These are phyloP conservation scores for Cyprinodon diabolis DNA, from an alignment of 2,797 vertebrate genomes.

Conservation along the genomic window DNA sequence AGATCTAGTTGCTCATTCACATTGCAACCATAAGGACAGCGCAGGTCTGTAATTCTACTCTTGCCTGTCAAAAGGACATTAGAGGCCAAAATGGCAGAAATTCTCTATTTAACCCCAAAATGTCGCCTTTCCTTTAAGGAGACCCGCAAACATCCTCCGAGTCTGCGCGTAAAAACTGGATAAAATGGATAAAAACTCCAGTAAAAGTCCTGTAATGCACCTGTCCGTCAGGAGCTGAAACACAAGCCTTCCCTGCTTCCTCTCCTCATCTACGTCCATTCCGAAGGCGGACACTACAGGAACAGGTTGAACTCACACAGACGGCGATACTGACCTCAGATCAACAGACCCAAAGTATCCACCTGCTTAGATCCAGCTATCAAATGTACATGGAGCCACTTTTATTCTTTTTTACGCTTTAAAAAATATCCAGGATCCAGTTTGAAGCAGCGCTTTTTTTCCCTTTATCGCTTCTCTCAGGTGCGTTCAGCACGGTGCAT, in stretches of 20 bases:
- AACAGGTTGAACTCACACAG: slow-evolving; percentile 31
- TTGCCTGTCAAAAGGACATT: slow-evolving; percentile 37
- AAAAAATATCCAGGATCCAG: slow-evolving; percentile 52
- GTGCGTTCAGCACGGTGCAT: slow-evolving; percentile 60
- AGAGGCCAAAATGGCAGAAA: slow-evolving; percentile 50
- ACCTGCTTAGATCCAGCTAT: slow-evolving; percentile 71
- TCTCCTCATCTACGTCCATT: slow-evolving; percentile 1
- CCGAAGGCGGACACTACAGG: neutral
- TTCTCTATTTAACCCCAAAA: slow-evolving; percentile 11
- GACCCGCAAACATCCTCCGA: slow-evolving; percentile 20
- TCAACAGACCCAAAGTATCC: slow-evolving; percentile 61
- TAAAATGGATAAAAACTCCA: slow-evolving; percentile 20
- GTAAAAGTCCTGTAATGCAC: slow-evolving; percentile 33
- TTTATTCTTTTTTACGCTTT: neutral
- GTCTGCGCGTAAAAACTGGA: slow-evolving; percentile 25
- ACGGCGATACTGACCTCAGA: slow-evolving; percentile 75
- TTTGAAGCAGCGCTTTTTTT: slow-evolving; percentile 21
- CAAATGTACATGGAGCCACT: slow-evolving; percentile 57
- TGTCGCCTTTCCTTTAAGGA: slow-evolving; percentile 27
- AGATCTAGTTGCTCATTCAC: neutral
- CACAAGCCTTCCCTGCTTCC: slow-evolving; percentile 16
- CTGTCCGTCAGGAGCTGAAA: slow-evolving; percentile 30
- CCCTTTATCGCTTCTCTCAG: slow-evolving; percentile 49
- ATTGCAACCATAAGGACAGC: neutral
- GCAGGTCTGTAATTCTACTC: slow-evolving; percentile 38